Base-by-base conservation (phyloP, 1,140 invertebrate genomes). In the Drosophila teissieri region DNA sequence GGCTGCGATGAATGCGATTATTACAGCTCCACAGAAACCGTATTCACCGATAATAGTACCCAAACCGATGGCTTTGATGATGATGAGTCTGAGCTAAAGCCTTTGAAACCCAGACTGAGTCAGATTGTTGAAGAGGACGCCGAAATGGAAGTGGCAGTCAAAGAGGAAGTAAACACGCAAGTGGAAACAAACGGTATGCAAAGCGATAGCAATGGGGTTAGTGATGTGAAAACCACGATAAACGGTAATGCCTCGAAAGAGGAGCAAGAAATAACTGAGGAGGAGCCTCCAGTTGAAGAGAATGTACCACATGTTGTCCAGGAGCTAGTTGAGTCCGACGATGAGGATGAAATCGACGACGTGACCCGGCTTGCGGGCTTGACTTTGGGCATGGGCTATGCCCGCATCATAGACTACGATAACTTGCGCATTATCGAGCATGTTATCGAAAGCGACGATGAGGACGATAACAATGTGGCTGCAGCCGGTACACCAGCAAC, bases 381-480 rank as follows among this genome's bases (percentile, higher is more conserved):
- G 11, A 75, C 83, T 0, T 42, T 88, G 0, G 79, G 74, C 7
- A 78, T 89, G 77, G 80, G 84, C 46, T 89, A 89, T 73, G 84
- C 84, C 3, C 85, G 90, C 1, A 91, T 91, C 27, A 90, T 91
- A 22, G 90, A 91, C 45, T 91, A 90, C 60, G 90, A 91, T 52
- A 91, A 91, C 62, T 63, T 90, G 54, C 78, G 90, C 12, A 91
- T 91, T 6, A 91, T 91, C 52, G 90, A 91, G 42, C 90, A 91
- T 45, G 90, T 91, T 51, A 91, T 91, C 65, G 90, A 91, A 45
- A 90, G 83, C 65, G 80, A 90, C 15, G 85, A 89, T 1, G 80
- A 85, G 27, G 37, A 70, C 0, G 61, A 64, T 1, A 54, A 55
- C 1, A 57, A 48, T 12, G 67, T 44, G 0, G 53, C 15, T 2